Base-by-base conservation (phyloP, 2,113 vertebrate species). In the Hypanus sabinus region DNA sequence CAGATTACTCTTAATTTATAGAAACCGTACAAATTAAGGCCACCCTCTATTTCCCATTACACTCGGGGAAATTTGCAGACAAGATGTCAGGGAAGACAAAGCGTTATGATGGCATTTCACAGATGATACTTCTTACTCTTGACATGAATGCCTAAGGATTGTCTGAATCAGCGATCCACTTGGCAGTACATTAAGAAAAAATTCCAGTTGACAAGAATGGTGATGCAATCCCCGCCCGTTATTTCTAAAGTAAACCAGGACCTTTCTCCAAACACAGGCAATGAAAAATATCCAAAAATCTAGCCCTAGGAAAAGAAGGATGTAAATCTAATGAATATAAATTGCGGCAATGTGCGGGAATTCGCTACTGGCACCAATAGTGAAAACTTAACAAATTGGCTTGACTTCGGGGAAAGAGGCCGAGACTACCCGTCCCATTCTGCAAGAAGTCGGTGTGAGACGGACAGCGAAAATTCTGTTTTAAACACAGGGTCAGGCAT, bases 171-270 rank as follows among this genome's bases (percentile, higher is more conserved):
- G 30, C 60, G 18, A n/a, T 12, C 81, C 10, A 55, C 22, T 60
- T 18, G 57, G 71, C 3, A 62, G 30, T n/a, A 5, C 57, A 62
- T n/a, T 87, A 14, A 57, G 46, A 30, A 87, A 12, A 27, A 71
- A 30, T 14, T 16, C 24, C 6, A 62, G 85, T 3, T 1, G 92
- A 36, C 4, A n/a, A n/a, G n/a, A 71, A 11, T 65, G 65, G 91
- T 71, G 36, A 93, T 93, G 70, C n/a, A 55, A 75, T 93, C 65
- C 7, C 14, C 22, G 36, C 71, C 93, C 92, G 92, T 70, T 76
- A 76, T 93, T 55, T 71, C 92, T 57, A 57, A 46, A 12, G 7
- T 7, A 12, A 88, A 81, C 68, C 68, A 10, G 68, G 68, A 70
- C 8, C 68, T 70, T 73, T 24, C 71, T 5, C 71, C 18, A 73